Evolutionary conservation across 2,888 invertebrate genomes (phyloP), one percentile per base, ranked within the genome.

Genomic region (Eubasilissa splendida): DNA sequence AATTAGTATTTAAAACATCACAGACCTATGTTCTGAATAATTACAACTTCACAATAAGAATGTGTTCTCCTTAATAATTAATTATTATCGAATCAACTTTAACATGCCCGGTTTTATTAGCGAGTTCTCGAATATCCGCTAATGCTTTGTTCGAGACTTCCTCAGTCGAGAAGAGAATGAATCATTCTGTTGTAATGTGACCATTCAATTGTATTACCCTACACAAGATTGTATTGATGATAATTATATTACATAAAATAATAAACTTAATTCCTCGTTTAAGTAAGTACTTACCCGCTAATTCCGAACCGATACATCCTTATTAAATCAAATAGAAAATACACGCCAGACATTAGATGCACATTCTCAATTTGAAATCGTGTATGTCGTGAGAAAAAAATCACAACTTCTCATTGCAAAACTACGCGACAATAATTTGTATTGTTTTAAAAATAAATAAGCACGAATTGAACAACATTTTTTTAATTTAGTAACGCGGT

Each of bases 321-420:
- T 33, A 33, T 63, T 63, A 31, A 31, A 63, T 63, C 11, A 63
- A 68, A 68, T 68, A 50, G 12, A 68, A n/a, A 42, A 31, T 12
- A 68, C 68, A 42, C 50, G 68, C 50, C 22, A 22, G 22, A 22
- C 22, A n/a, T 1, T 68, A 12, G 12, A 68, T 52, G 50, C 68
- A 52, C 68, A 68, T 68, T 68, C 68, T n/a, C 50, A 63, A 63
- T 68, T n/a, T 50, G 52, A 52, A 68, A 68, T 68, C 68, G 42
- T 33, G 68, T 68, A 50, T 50, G 50, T 50, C 68, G 68, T 68
- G 68, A 68, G 68, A 68, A 68, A 68, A 66, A 50, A 11, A 33
- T 12, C 31, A 68, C 68, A 50, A 50, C n/a, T 50, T 68, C 68
- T 14, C 14, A 14, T 68, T 68, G 50, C 68, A 68, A 68, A 42